phyloP scores from a whole-genome alignment of 2,113 vertebrate genomes.

The Prietella phreatophila region DNA sequence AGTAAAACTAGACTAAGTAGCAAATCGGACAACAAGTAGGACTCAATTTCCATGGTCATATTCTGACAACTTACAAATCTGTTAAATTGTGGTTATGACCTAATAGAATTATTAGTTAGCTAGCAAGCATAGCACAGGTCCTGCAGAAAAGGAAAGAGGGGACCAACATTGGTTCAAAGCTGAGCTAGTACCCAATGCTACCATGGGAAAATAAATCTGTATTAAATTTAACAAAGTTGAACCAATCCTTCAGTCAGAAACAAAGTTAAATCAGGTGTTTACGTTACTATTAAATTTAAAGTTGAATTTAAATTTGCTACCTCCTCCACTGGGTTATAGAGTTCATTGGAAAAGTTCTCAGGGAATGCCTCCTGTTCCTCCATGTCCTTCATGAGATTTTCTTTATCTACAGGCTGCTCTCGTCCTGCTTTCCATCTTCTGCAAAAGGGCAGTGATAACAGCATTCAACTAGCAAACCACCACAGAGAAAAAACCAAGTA shows the following conservation, averaged over 20 bases:
- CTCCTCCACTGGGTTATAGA: conserved; percentile 59
- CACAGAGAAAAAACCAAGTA: background rate
- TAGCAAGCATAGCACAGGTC: too few species aligned
- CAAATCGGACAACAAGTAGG: too few species aligned
- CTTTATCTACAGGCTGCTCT: conserved; percentile 61
- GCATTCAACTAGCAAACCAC: background rate
- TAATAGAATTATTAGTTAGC: too few species aligned
- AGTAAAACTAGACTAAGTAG: too few species aligned
- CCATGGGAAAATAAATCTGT: too few species aligned
- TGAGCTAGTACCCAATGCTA: background rate
- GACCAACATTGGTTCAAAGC: background rate
- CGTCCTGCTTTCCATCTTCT: conserved; percentile 52
- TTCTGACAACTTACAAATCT: too few species aligned
- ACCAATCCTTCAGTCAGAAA: background rate
- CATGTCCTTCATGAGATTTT: conserved; percentile 70
- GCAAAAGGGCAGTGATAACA: background rate
- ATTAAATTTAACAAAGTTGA: background rate
- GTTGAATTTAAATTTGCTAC: conserved; percentile 17
- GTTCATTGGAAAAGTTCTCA: conserved; percentile 57
- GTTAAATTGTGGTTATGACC: too few species aligned
- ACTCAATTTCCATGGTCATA: too few species aligned
- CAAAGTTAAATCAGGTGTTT: background rate
- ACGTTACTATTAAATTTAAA: background rate
- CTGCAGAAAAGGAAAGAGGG: background rate
- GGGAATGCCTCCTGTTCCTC: conserved; percentile 33